Evolutionary conservation across 2,888 invertebrate genomes (phyloP), one percentile per base, ranked within the genome.

Genomic region (Eupithecia pulchellata): DNA sequence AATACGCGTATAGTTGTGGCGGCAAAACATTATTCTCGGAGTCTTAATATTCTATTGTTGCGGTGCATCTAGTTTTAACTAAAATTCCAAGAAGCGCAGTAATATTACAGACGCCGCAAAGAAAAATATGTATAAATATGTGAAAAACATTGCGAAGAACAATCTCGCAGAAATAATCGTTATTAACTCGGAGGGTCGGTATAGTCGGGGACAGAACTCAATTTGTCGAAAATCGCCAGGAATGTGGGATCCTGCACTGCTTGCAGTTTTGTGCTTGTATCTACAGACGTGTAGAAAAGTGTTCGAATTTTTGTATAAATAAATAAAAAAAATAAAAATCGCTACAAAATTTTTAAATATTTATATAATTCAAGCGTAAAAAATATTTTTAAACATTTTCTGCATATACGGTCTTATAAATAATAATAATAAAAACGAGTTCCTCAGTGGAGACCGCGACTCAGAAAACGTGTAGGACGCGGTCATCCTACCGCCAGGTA

Each of bases 201-300:
- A 78, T 78, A 73, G 66, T 65, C 73, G 71, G 73, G 75, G 73
- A 72, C 82, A 76, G 79, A 82, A 84, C 86, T 84, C 89, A 89
- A 90, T 92, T 91, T 89, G 87, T 79, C 78, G 75, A 82, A 80
- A 77, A 86, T 81, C 84, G 88, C 78, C 63, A 78, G 86, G 90
- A 90, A 92, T 90, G 85, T 77, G 80, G 78, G 78, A 85, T 87
- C 25, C 82, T 86, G 88, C 88, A 86, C 77, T 86, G 86, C 86
- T 91, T 89, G 88, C 84, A 84, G 81, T 80, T 81, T 78, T 60
- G 60, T 1, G 13, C 61, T n/a, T 68, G 69, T 66, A 64, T 60
- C 85, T 83, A 86, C 83, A 76, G 64, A 70, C 74, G 30, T 0
- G 4, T 0, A 66, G 72, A 83, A 64, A 86, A 84, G 71, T 79